A percentile compares a stretch with the other conserved stretches of the same genome.
Evolutionary conservation across 1,140 invertebrate genomes (phyloP).

Genomic region (Eciton burchellii): DNA sequence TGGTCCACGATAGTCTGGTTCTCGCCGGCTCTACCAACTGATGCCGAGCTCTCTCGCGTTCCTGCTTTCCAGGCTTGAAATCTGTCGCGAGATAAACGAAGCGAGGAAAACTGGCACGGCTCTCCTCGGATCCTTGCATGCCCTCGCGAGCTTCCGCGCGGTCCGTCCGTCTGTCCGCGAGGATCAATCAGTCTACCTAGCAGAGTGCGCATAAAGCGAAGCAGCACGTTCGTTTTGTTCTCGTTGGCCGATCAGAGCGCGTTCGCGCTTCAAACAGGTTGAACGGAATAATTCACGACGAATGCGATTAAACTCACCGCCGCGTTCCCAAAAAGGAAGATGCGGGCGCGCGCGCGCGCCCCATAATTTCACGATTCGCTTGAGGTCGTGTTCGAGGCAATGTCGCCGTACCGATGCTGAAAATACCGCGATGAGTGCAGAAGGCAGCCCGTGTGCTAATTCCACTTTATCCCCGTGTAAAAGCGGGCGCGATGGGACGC

Average conservation of each 20-base stretch:
- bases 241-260: no score
- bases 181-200: background rate
- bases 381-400: background rate
- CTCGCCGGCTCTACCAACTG: conserved; percentile 76
- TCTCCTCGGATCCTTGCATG: background rate
- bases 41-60: conserved; percentile 78
- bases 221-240: background rate
- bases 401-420: background rate
- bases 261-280: background rate
- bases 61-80: conserved; percentile 60
- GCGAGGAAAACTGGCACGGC: background rate
- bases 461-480: conserved; percentile 19
- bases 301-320: background rate
- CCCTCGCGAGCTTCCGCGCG: background rate
- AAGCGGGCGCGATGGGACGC: background rate
- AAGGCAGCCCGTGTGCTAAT: conserved; percentile 26
- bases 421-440: background rate
- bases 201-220: background rate
- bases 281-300: conserved; percentile 11
- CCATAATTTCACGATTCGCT: conserved; percentile 3
- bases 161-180: background rate
- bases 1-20: conserved; percentile 78
- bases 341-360: background rate
- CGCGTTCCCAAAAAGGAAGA: background rate
- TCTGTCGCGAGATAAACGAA: conserved; percentile 58